Conservation (phyloP, 1,140 invertebrate species). For the Oedothorax gibbosus region DNA sequence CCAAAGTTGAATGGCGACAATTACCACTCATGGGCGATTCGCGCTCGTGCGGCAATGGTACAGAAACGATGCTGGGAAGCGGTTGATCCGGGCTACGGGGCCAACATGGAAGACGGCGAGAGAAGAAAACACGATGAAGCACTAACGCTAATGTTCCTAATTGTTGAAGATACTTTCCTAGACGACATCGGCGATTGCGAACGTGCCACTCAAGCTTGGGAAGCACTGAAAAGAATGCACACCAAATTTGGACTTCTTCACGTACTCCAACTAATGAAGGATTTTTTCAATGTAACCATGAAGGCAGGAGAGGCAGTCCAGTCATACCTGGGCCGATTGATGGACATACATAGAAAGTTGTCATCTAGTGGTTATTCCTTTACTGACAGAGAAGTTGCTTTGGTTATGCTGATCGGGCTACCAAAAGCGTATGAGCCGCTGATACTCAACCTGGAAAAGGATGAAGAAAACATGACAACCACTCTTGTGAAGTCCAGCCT, state of each 20-base stretch:
- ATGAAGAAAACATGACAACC: slow-evolving; percentile 4
- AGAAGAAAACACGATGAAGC: slow-evolving; percentile 8
- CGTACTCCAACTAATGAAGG: slow-evolving; percentile 17
- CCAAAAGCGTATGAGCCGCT: slow-evolving; percentile 4
- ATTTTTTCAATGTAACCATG: not conserved
- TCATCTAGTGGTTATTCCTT: slow-evolving; percentile 22
- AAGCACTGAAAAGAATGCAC: not conserved
- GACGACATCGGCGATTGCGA: not conserved
- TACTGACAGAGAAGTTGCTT: slow-evolving; percentile 28
- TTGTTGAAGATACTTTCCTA: no score
- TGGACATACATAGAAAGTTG: not conserved
- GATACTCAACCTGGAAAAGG: slow-evolving; percentile 29
- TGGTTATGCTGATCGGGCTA: slow-evolving; percentile 24
- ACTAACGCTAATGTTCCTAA: not conserved
- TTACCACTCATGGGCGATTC: slow-evolving; percentile 26
- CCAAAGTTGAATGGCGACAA: slow-evolving; percentile 27
- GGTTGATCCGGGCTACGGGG: not conserved
- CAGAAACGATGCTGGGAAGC: slow-evolving; percentile 27
- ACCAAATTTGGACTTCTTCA: not conserved
- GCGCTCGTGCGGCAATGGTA: not conserved
- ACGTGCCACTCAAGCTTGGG: slow-evolving; percentile 13
- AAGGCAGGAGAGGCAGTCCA: no score
- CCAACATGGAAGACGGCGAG: not conserved
- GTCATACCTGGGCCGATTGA: no score
- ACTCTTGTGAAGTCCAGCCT: slow-evolving; percentile 13